Base-by-base conservation (phyloP, 1,140 invertebrate species). In the Dendrolimus punctatus region DNA sequence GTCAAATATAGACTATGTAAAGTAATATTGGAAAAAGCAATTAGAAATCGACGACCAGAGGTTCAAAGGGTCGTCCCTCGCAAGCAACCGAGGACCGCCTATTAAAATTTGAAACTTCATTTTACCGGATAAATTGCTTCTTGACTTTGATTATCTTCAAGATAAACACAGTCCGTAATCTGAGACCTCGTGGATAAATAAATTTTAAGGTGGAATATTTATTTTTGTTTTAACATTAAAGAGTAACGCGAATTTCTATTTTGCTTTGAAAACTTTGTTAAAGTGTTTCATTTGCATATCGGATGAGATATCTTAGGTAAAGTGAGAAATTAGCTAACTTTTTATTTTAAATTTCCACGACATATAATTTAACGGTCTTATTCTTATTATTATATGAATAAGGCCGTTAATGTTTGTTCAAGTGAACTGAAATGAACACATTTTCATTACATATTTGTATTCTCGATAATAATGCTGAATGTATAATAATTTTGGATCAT, bases 71-170 rank as follows among this genome's bases (percentile, higher is more conserved):
- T 70, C 66, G 57, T 67, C 70, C 75, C 64, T 65, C 62, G 66
- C 58, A 62, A 70, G 68, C 59, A 68, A 62, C 68, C 64, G 65
- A 62, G 68, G 64, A 65, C 60, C 57, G 61, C 68, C 69, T 80
- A 82, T 82, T 82, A 80, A 80, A 82, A 80, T 85, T 81, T 75
- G 71, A 81, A 85, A 81, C 68, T 80, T 81, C 72, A 76, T 82
- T 82, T 82, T 73, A 69, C 64, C 64, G 66, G 64, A 74, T 76
- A 82, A 85, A 83, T 83, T 85, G 75, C 75, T 82, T 76, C 73
- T 76, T 76, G 68, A 78, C 72, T 76, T 79, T 80, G 60, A 66
- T 63, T 78, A 77, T 81, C 68, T 71, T 71, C 64, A 76, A 75
- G 66, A 74, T 76, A 81, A 80, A 78, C 71, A 79, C 62, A 65